Conservation (phyloP, 2,113 vertebrate species). For the Perccottus glenii region DNA sequence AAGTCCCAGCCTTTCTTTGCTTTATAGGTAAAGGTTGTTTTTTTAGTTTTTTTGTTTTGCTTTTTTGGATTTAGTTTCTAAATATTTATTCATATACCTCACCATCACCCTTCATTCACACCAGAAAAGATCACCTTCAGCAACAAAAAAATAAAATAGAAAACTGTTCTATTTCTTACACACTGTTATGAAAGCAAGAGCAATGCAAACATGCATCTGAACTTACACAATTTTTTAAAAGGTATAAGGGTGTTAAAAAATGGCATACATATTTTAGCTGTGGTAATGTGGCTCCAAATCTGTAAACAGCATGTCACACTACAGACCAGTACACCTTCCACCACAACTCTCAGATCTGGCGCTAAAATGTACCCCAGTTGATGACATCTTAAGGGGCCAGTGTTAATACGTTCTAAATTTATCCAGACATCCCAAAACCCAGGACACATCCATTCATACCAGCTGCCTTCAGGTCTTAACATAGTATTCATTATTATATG, state of each 20-base stretch:
- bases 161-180: constrained; percentile 40
- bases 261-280: constrained; percentile 42
- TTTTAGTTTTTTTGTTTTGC: too few species aligned
- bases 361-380: neutral
- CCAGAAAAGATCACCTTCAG: constrained; percentile 25
- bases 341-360: neutral
- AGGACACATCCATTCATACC: too few species aligned
- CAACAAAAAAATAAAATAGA: constrained; percentile 35
- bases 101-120: constrained; percentile 17
- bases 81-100: constrained; percentile 23
- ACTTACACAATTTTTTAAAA: constrained; percentile 56
- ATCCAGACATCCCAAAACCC: neutral
- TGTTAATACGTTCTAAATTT: neutral
- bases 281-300: constrained; percentile 54
- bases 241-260: constrained; percentile 48
- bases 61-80: too few species aligned
- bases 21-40: too few species aligned
- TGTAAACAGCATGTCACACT: constrained; percentile 70
- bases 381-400: neutral
- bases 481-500: too few species aligned
- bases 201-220: constrained; percentile 71
- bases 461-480: too few species aligned
- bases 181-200: constrained; percentile 53
- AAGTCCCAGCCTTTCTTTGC: neutral
- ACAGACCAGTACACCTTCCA: constrained; percentile 40